Base-by-base conservation (phyloP, 2,888 invertebrate species). In the Biston stratarius region DNA sequence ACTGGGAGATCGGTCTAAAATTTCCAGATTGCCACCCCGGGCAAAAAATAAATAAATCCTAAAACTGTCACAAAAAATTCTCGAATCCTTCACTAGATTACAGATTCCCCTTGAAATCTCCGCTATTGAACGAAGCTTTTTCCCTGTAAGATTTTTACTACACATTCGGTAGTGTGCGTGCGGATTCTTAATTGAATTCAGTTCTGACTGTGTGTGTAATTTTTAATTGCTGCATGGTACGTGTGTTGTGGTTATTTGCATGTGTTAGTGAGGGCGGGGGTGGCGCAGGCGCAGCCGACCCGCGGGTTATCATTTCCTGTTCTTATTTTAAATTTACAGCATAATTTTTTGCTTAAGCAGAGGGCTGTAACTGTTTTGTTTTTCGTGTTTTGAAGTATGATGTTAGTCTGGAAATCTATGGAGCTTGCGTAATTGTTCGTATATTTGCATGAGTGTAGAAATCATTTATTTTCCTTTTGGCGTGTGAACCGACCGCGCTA, bases 281-380 rank as follows among this genome's bases (percentile, higher is more conserved):
- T 72, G 77, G 75, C 81, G 84, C 84, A 77, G 83, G 82, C 85
- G 82, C 85, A 81, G 76, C 65, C 87, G 89, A 91, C 91, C 92
- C 88, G 86, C 87, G 91, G 92, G 92, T 94, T 93, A 94, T 94
- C 92, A 93, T 92, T 89, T 94, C 94, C 94, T 93, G 93, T 92
- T 88, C 91, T 83, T 87, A 90, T 91, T 93, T 91, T 88, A 91
- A 89, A 90, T 92, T 90, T 92, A 92, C 90, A 90, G 87, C 91
- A 84, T 78, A 77, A 79, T 90, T 92, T 92, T 91, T 91, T 89
- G 86, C 85, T 77, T 61, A 71, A 61, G 74, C 73, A n/a, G 72
- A 77, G 80, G 85, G 81, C 84, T 86, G 85, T 80, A 84, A 77
- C 77, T 74, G 64, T 74, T 70, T 74, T 77, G 74, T 78, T 78